phyloP scores from a whole-genome alignment of 2,797 vertebrate species.

The Diceros bicornis region DNA sequence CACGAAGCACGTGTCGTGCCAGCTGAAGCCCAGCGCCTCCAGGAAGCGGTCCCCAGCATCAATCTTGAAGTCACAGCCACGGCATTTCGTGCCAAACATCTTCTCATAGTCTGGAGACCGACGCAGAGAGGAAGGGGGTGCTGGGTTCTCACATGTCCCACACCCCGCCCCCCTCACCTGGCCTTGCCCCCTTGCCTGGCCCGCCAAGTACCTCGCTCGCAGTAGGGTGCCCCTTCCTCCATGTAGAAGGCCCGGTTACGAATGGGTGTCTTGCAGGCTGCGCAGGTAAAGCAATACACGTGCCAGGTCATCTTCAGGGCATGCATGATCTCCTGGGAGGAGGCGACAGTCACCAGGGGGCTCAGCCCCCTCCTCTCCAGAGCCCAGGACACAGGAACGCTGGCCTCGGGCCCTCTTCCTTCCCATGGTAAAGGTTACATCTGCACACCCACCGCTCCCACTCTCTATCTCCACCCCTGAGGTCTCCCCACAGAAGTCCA shows the following conservation, averaged over 20 bases:
- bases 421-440: not conserved
- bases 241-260: constrained; percentile 99
- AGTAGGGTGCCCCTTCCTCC: constrained; percentile 99
- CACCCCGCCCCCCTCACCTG: rapidly evolving
- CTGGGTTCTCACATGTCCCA: rapidly evolving
- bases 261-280: constrained; percentile 96
- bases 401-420: not conserved
- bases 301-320: constrained; percentile 99
- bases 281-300: constrained; percentile 97
- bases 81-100: constrained; percentile 99
- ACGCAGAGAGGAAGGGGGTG: not conserved
- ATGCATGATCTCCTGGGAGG: constrained; percentile 97
- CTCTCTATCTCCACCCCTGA: not conserved
- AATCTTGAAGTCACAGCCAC: constrained; percentile 99
- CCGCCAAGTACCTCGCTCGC: constrained; percentile 94
- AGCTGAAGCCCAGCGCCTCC: constrained; percentile 99
- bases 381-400: not conserved
- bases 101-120: constrained; percentile 95
- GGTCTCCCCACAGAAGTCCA: not conserved
- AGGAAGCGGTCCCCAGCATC: constrained; percentile 99
- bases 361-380: not conserved
- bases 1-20: constrained; percentile 99
- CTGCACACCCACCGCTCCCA: not conserved
- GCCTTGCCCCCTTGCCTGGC: rapidly evolving
- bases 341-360: not conserved